Percentiles rank a stretch among this genome's conserved stretches.
These are phyloP conservation scores for Pelosia muscerda DNA, from an alignment of 2,888 invertebrate genomes.

Conservation along the genomic window DNA sequence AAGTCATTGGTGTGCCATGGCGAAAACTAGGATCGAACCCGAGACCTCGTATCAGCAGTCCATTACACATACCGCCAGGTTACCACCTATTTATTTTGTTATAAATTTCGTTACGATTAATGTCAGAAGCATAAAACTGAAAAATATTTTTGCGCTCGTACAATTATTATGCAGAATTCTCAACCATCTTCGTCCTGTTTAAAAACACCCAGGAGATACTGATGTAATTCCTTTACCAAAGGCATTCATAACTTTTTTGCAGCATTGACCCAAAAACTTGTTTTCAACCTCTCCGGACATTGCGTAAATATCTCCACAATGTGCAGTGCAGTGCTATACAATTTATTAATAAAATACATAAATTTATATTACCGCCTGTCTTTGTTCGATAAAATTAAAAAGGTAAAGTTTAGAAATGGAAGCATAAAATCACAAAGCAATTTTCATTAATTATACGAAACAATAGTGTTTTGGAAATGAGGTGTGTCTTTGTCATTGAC, in stretches of 20 bases:
- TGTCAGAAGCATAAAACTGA: neutral
- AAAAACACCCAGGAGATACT: constrained; percentile 2
- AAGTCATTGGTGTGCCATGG: no score
- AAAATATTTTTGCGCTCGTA: neutral
- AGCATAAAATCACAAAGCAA: constrained; percentile 2
- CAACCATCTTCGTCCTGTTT: neutral
- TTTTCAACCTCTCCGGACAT: constrained; percentile 11
- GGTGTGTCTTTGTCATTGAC: neutral
- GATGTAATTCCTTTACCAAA: neutral
- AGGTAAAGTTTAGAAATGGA: neutral
- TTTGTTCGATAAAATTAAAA: neutral
- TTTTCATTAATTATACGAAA: neutral
- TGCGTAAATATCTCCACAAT: constrained; percentile 14
- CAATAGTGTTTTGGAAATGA: constrained; percentile 1
- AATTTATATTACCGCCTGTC: neutral
- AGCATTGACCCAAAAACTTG: constrained; percentile 19
- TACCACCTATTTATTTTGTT: no score
- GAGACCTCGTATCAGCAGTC: no score
- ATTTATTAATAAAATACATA: neutral
- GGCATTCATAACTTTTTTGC: constrained; percentile 18
- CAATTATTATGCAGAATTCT: neutral
- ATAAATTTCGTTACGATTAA: no score
- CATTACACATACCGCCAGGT: no score
- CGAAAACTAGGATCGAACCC: no score
- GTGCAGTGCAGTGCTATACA: neutral